These are phyloP conservation scores for Synanthedon vespiformis DNA, from an alignment of 2,888 invertebrate species.

Conservation along the genomic window DNA sequence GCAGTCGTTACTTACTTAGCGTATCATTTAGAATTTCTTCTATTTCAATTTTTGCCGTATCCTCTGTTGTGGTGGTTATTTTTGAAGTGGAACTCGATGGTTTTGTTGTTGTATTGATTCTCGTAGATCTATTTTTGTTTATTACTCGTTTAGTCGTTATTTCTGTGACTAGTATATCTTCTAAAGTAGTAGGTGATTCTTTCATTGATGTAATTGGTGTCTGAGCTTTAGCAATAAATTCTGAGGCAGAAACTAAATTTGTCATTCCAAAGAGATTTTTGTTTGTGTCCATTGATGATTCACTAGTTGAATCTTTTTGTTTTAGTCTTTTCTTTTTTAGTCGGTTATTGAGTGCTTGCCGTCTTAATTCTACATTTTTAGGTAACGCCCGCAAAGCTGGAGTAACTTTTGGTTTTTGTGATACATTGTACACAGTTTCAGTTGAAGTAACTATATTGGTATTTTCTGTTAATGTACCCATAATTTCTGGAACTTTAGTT, in stretches of 20 bases:
- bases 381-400: slow-evolving; percentile 21
- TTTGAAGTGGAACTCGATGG: slow-evolving; percentile 11
- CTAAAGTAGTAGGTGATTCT: slow-evolving; percentile 6
- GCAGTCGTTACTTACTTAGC: slow-evolving; percentile 33
- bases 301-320: slow-evolving; percentile 40
- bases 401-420: slow-evolving; percentile 21
- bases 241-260: slow-evolving; percentile 50
- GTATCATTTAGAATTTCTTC: slow-evolving; percentile 76
- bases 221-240: slow-evolving; percentile 46
- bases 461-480: not conserved
- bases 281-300: slow-evolving; percentile 39
- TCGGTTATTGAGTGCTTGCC: slow-evolving; percentile 43
- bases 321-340: slow-evolving; percentile 47
- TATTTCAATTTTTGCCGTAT: slow-evolving; percentile 73
- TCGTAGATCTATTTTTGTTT: slow-evolving; percentile 1
- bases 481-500: slow-evolving; percentile 12
- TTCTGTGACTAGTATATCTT: slow-evolving; percentile 22
- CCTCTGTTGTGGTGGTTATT: slow-evolving; percentile 30
- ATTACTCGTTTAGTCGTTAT: slow-evolving; percentile 4
- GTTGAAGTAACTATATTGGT: slow-evolving; percentile 12
- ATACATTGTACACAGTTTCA: slow-evolving; percentile 15
- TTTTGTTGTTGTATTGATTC: slow-evolving; percentile 15
- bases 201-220: slow-evolving; percentile 16
- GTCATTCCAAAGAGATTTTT: slow-evolving; percentile 43
- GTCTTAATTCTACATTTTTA: slow-evolving; percentile 33